Evolutionary conservation across 2,797 vertebrate genomes (phyloP).

Genomic region (Sardinella longiceps): DNA sequence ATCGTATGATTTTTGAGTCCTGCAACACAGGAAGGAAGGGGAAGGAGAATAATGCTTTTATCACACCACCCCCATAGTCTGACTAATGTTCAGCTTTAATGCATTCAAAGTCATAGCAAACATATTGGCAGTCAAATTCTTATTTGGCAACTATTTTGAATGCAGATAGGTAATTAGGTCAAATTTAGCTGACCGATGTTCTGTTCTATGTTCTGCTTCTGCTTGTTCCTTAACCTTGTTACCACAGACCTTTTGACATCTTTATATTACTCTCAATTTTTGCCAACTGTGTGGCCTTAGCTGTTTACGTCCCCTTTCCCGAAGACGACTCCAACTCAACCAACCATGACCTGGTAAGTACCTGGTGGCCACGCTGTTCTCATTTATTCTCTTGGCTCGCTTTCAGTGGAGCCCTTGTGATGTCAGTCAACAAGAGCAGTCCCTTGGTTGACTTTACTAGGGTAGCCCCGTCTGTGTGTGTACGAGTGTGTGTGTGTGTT

Average conservation of each 20-base stretch:
- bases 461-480: background rate
- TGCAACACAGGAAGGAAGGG: background rate
- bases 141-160: background rate
- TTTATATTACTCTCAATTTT: conserved; percentile 99
- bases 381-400: background rate
- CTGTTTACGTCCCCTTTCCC: conserved; percentile 99
- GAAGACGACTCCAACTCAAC: conserved; percentile 99
- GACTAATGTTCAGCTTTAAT: background rate
- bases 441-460: background rate
- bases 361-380: background rate
- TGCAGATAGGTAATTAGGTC: background rate
- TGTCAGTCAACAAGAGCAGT: background rate
- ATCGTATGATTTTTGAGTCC: background rate
- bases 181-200: background rate
- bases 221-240: conserved; percentile 83
- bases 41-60: background rate
- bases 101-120: background rate
- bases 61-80: background rate
- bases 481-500: background rate
- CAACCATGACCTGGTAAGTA: conserved; percentile 99
- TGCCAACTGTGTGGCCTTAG: conserved; percentile 99
- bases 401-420: conserved; percentile 27
- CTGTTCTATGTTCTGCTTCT: conserved; percentile 18
- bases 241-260: conserved; percentile 97
- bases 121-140: background rate